These are phyloP conservation scores for Cercopithecus neglectus DNA, from an alignment of 2,797 vertebrate genomes.

Conservation along the genomic window DNA sequence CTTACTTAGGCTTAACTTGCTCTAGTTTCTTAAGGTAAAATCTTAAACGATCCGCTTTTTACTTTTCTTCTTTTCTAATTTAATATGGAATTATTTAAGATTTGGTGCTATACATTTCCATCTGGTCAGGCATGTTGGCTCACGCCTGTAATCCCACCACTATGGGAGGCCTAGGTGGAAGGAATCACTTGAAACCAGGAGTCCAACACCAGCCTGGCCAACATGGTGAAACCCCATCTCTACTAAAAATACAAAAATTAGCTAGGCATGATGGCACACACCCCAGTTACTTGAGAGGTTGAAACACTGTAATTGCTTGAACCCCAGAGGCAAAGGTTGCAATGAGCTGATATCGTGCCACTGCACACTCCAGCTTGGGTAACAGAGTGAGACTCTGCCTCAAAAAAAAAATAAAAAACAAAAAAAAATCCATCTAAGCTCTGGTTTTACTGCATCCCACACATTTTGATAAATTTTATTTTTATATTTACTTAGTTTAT, in stretches of 20 bases:
- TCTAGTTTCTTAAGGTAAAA: not conserved
- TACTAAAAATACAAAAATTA: not conserved
- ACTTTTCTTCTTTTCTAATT: not conserved
- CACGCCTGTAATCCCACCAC: not conserved
- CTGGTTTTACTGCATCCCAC: not conserved
- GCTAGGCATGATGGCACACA: not conserved
- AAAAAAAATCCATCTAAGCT: not conserved
- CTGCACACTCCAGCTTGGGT: not conserved
- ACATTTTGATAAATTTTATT: not conserved
- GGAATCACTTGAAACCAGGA: not conserved
- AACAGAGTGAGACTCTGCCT: not conserved
- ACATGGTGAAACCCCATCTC: not conserved
- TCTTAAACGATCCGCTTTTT: not conserved
- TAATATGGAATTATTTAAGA: not conserved
- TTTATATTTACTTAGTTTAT: not conserved
- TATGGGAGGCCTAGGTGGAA: rapidly evolving
- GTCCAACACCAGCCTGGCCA: not conserved
- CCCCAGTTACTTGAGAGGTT: not conserved
- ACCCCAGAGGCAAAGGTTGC: not conserved
- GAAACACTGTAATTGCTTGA: not conserved
- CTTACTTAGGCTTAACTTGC: not conserved
- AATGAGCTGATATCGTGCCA: not conserved
- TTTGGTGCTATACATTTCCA: not conserved
- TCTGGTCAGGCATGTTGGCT: not conserved
- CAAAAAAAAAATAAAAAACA: not conserved